A percentile compares a stretch with the other conserved stretches of the same genome.
Conservation (phyloP, 2,113 vertebrate genomes). For the Neolamprologus ventralis region DNA sequence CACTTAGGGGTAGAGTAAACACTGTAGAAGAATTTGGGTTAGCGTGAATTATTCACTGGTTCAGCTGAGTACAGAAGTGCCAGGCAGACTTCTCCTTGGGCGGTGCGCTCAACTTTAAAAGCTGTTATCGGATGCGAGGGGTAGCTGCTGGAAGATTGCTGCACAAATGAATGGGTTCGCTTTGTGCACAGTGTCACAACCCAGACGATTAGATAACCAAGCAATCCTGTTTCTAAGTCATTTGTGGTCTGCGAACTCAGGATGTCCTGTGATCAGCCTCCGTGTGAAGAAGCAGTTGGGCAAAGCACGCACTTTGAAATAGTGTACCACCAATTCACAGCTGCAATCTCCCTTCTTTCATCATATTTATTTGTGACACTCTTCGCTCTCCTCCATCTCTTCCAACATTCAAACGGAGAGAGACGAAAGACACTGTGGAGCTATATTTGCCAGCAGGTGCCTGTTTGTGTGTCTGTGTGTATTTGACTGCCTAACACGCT, state of each 20-base stretch:
- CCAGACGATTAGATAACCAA: slow-evolving; percentile 23
- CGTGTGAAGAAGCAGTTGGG: neutral
- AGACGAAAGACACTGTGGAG: slow-evolving; percentile 3
- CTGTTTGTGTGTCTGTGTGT: slow-evolving; percentile 8
- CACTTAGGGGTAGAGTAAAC: slow-evolving; percentile 35
- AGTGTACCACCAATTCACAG: neutral
- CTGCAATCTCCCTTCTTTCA: neutral
- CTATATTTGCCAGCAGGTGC: neutral
- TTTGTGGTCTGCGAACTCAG: neutral
- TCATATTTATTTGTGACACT: neutral
- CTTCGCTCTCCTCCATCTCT: neutral
- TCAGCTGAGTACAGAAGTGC: neutral
- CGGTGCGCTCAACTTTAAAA: slow-evolving; percentile 5
- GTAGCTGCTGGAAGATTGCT: neutral
- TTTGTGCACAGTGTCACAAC: slow-evolving; percentile 12
- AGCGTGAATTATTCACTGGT: slow-evolving; percentile 64
- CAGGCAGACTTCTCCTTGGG: neutral
- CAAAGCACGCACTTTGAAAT: neutral
- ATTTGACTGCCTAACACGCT: slow-evolving; percentile 34
- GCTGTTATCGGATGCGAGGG: neutral
- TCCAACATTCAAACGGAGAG: neutral
- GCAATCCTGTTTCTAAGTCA: neutral
- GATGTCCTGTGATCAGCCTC: neutral
- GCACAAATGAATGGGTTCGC: neutral
- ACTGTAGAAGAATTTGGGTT: slow-evolving; percentile 59